Base-by-base conservation (phyloP, 1,140 invertebrate genomes). In the Oppia nitens region DNA sequence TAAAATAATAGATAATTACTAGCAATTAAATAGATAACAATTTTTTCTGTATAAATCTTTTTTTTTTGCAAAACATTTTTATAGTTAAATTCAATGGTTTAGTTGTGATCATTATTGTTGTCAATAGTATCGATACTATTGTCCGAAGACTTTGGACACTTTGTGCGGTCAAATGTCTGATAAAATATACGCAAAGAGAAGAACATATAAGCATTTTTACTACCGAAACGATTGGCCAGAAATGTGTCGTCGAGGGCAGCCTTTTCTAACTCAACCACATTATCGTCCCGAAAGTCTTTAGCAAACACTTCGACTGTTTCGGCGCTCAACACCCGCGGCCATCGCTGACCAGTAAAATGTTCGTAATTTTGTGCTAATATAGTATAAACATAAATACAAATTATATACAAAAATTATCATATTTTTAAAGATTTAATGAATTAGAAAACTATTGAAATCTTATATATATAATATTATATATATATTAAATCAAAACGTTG, bases 171-270 rank as follows among this genome's bases (percentile, higher is more conserved):
- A 40, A 9, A 40, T n/a, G 11, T 21, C n/a, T 59, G 47, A n/a
- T 47, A 62, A 28, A 62, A 62, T 11, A 62, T 26, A 17, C 60
- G 27, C 12, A 62, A 47, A 17, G 56, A 48, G 9, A 62, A 28
- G 27, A 62, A 59, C 6, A 62, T 52, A 29, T 62, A 62, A 40
- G 60, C 60, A 45, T 62, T 62, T 53, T 59, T 62, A 20, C 50
- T 62, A 6, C 60, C 60, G 24, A 62, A 62, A 6, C 60, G 29
- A 59, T 62, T 62, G 23, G 47, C 61, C 21, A 62, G 60, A 54
- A 62, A 62, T 12, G 60, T 57, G 28, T 62, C 60, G 21, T 53
- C 40, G 20, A 29, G 26, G 2, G 51, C 60, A 2, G 28, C 40
- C 14, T 60, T 24, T 20, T 51, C 23, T 14, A 45, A 29, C 17